Base-by-base conservation (phyloP, 1,140 invertebrate species). In the Acyrthosiphon pisum region DNA sequence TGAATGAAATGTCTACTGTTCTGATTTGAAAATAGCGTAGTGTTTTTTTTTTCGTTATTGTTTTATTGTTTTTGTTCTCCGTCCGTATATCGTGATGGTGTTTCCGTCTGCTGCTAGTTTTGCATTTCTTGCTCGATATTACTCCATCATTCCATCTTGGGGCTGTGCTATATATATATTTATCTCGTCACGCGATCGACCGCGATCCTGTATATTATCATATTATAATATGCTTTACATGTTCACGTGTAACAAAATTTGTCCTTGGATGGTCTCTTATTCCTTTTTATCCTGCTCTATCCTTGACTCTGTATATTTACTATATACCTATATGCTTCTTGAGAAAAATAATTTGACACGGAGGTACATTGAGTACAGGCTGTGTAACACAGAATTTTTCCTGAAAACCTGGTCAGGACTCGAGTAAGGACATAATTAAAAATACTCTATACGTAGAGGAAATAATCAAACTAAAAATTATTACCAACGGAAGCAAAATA, bases 401-500 rank as follows among this genome's bases (percentile, higher is more conserved):
- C 76, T 22, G 22, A 83, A 37, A 83, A 83, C 35, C 35, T 81
- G 76, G 2, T 8, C 76, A 81, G 35, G 35, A 37, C 76, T 83
- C 60, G 9, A 11, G 26, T 86, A 46, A 26, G 44, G 84, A 7
- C 23, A 88, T 26, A 26, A 56, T 56, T 89, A 89, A 56, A 89
- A 56, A 37, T 56, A 37, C 30, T 88, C 6, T 23, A 6, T 9
- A n/a, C n/a, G 2, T 37, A 37, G 50, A 89, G 88, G 35, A 89
- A 53, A 56, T 89, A 53, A 89, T 89, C 48, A 41, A 53, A 89
- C 50, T 6, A 35, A 56, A 89, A 89, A 56, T 26, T 53, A 89
- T 56, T 53, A 56, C 20, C 56, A 11, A 68, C 89, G 89, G 89
- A 90, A 60, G 53, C 60, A 44, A 90, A 90, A 90, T 68, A 68